Evolutionary conservation across 2,797 vertebrate genomes (phyloP), one percentile per base, ranked within the genome.

Genomic region (Coluber constrictor): DNA sequence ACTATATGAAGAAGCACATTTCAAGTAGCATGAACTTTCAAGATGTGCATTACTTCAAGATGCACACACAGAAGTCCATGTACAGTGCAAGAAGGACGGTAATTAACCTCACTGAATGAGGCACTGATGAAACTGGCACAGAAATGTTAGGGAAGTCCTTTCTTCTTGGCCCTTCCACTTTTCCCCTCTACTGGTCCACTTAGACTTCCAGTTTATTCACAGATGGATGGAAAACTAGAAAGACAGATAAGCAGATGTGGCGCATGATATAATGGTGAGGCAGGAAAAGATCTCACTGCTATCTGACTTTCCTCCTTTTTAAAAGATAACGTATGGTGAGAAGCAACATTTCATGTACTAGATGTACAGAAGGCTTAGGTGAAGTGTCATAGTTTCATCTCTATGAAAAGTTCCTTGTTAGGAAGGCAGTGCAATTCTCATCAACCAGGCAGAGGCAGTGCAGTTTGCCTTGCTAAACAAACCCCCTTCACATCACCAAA

Each of bases 211-310:
- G 6, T 43, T 29, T 7, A 37, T 43, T 63, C 15, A 5, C 56
- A 66, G 59, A 32, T 83, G 0, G n/a, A 87, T 83, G 60, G 93
- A 91, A 55, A n/a, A n/a, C 25, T 55, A 29, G 27, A n/a, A 29
- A 87, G 86, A 56, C 5, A 37, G 16, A 37, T 20, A 18, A 37
- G 37, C 7, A 74, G 7, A 74, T 20, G 32, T 20, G 70, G 70
- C 70, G 20, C 66, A 74, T 37, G 6, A 37, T 37, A 25, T 91
- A 88, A 93, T 37, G 86, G 92, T 7, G 37, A 51, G 60, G 70
- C 91, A 96, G 63, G 94, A 89, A 79, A 60, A 94, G 32, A 93
- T 90, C 54, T 93, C 93, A 87, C 12, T 1, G 5, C 37, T 89
- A 74, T 57, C 37, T 59, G 95, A 93, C 57, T 94, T 32, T 91